These are phyloP conservation scores for Lepus europaeus DNA, from an alignment of 2,113 vertebrate species.

Conservation along the genomic window DNA sequence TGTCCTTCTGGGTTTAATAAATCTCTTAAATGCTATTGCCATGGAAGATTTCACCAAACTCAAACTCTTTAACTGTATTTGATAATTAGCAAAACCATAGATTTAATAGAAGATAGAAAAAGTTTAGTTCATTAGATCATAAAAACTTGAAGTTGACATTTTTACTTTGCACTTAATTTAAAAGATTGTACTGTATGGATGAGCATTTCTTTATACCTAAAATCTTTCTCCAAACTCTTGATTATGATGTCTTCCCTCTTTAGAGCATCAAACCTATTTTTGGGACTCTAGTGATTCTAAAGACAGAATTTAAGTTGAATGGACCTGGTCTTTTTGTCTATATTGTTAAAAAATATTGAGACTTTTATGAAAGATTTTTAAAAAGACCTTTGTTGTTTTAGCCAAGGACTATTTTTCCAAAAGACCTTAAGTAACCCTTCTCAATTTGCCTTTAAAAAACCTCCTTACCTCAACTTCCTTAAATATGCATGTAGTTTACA, in stretches of 20 bases:
- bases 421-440: no score
- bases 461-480: no score
- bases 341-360: background rate
- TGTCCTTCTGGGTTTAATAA: constrained; percentile 61
- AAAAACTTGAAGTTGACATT: constrained; percentile 51
- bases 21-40: constrained; percentile 37
- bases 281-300: constrained; percentile 21
- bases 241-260: constrained; percentile 31
- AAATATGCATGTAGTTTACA: no score
- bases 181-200: background rate
- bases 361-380: background rate
- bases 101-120: constrained; percentile 42
- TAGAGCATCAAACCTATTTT: constrained; percentile 27
- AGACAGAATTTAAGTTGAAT: constrained; percentile 12
- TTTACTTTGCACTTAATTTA: constrained; percentile 42
- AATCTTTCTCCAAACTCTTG: background rate
- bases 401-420: no score
- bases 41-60: constrained; percentile 54
- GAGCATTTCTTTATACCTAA: background rate
- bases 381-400: no score
- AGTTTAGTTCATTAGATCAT: constrained; percentile 25
- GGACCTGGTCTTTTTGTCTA: background rate
- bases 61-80: constrained; percentile 47
- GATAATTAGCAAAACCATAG: constrained; percentile 52
- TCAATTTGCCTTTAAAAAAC: no score